Percentiles rank a stretch among this genome's conserved stretches.
Conservation (phyloP, 92 coral and sea anemone species). For the Phenganax stokvisi region DNA sequence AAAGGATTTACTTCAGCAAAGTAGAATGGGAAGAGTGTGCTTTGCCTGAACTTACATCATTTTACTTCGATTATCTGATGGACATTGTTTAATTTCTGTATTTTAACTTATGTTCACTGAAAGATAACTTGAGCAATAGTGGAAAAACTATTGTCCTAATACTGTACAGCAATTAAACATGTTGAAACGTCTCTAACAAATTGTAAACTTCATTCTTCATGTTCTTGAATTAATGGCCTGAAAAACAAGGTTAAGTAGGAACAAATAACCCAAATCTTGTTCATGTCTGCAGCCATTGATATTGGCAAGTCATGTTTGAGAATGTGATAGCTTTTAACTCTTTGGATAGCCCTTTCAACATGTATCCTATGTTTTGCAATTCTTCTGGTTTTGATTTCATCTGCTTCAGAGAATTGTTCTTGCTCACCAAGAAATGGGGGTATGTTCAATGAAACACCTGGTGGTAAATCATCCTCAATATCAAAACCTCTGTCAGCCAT, state of each 20-base stretch:
- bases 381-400: not conserved
- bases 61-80: not conserved
- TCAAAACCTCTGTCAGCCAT: constrained; percentile 25
- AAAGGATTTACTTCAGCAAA: not conserved
- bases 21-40: not conserved
- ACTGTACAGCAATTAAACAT: not conserved
- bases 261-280: not conserved
- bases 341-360: constrained; percentile 7
- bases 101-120: not conserved
- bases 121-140: not conserved
- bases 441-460: not conserved
- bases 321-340: not conserved
- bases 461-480: constrained; percentile 19
- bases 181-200: not conserved
- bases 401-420: not conserved
- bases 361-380: constrained; percentile 15
- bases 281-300: constrained; percentile 4
- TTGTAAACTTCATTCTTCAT: not conserved
- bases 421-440: constrained; percentile 15
- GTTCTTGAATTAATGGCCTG: constrained; percentile 1
- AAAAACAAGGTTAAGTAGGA: not conserved
- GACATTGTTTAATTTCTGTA: not conserved
- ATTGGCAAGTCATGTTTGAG: constrained; percentile 2
- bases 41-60: not conserved
- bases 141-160: not conserved